Base-by-base conservation (phyloP, 2,888 invertebrate species). In the Punctoribates punctum region DNA sequence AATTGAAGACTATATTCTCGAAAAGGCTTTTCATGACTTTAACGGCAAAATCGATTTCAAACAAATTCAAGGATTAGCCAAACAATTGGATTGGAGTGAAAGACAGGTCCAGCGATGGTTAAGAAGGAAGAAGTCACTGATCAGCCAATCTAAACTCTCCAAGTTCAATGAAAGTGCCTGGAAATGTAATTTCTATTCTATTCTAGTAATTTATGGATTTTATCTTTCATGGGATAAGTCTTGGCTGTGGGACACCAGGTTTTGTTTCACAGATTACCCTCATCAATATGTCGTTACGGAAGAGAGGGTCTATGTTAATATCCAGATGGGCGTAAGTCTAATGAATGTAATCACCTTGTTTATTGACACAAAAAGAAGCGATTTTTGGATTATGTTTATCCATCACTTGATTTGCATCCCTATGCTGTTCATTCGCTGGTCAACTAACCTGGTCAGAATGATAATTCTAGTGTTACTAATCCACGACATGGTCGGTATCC, bases 111-210 rank as follows among this genome's bases (percentile, higher is more conserved):
- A 96, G 83, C 87, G 95, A 81, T 96, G 96, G 96, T 88, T 95
- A 85, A 88, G 96, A 80, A 86, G 91, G 77, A 87, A 95, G 75
- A 88, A 90, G 79, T 89, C 90, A 75, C 92, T 93, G 84, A 93
- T 93, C 82, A 93, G 91, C 83, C 94, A 94, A 0, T 92, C 93
- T 27, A 92, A 91, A 4, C 87, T 96, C 81, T 89, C 90, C 73
- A 95, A 96, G 85, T 96, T 96, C 85, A 91, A 91, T 83, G 96
- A 96, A 86, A 93, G 92, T 83, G 88, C 91, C 85, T 96, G 95
- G 95, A 86, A 94, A 79, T 92, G 91, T 84, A 85, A 90, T 70
- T 96, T 94, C 85, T 96, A 96, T 83, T 84, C 89, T 9, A 89
- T 88, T 83, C 91, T 90, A 80, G 94, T 94, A 84, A 85, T 88